phyloP scores from a whole-genome alignment of 2,113 vertebrate species.

The Crocuta crocuta region DNA sequence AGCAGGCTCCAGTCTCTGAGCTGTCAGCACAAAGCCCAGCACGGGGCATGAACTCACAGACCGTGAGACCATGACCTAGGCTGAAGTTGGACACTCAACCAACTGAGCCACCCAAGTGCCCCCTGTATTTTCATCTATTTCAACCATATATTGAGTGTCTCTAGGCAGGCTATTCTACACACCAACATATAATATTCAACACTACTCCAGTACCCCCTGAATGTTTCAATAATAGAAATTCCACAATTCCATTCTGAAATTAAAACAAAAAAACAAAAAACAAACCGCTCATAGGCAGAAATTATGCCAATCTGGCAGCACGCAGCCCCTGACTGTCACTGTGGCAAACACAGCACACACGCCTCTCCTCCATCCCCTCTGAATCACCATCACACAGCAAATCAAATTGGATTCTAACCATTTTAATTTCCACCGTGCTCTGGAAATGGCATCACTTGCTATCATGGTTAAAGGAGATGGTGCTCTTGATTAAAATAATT shows the following conservation, averaged over 20 bases:
- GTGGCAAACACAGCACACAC: no score
- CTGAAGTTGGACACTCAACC: no score
- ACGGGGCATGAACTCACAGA: no score
- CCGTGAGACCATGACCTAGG: no score
- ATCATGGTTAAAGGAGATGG: slow-evolving; percentile 38
- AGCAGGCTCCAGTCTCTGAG: no score
- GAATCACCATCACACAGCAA: slow-evolving; percentile 6
- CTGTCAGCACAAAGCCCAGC: no score
- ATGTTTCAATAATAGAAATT: not conserved
- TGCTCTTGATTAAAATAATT: slow-evolving; percentile 70
- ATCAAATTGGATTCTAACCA: slow-evolving; percentile 52
- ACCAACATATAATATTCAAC: not conserved
- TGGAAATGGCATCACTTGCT: slow-evolving; percentile 56
- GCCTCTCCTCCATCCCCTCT: not conserved
- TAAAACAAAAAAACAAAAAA: no score
- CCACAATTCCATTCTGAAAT: not conserved
- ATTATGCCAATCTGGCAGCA: not conserved
- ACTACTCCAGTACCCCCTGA: not conserved
- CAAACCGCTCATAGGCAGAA: not conserved
- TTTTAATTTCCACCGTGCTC: slow-evolving; percentile 56
- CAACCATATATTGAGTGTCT: not conserved
- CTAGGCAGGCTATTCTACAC: not conserved
- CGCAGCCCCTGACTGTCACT: not conserved
- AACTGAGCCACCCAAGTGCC: no score
- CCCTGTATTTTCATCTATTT: not conserved